phyloP scores from a whole-genome alignment of 2,797 vertebrate species.

The Melanogrammus aeglefinus region DNA sequence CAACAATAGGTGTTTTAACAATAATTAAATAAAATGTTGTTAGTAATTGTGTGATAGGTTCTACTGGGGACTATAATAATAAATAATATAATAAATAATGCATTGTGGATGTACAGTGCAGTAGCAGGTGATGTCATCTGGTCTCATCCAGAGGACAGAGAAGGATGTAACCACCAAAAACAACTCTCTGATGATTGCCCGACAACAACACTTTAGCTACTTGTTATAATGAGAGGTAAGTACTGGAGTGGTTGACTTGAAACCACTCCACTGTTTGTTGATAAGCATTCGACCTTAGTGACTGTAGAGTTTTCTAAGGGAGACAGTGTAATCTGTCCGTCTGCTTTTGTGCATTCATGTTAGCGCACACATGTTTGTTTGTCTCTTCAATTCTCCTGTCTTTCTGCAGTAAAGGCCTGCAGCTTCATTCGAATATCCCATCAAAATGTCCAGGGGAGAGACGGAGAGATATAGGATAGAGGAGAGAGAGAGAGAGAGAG shows the following conservation, averaged over 20 bases:
- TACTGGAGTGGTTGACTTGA: conserved; percentile 22
- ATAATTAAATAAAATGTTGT: background rate
- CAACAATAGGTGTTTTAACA: background rate
- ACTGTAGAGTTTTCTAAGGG: background rate
- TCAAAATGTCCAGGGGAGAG: conserved; percentile 58
- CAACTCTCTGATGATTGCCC: conserved; percentile 9
- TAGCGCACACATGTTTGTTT: background rate
- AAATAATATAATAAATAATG: background rate
- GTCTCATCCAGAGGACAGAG: conserved; percentile 19
- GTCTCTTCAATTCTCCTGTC: background rate
- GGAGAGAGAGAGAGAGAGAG: conserved; percentile 27
- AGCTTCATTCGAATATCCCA: conserved; percentile 67
- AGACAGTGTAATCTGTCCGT: background rate
- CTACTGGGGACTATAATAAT: background rate
- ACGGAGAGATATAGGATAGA: conserved; percentile 30
- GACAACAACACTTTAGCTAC: conserved; percentile 12
- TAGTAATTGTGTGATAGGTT: background rate
- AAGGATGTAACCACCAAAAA: background rate
- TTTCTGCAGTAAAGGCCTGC: conserved; percentile 64
- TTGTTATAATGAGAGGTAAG: conserved; percentile 25
- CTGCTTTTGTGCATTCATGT: background rate
- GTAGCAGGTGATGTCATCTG: conserved; percentile 8
- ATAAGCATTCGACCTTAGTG: conserved; percentile 24
- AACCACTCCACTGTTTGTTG: conserved; percentile 27
- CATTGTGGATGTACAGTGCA: background rate